These are phyloP conservation scores for Tonatia bakeri DNA, from an alignment of 2,113 vertebrate genomes.

Conservation along the genomic window DNA sequence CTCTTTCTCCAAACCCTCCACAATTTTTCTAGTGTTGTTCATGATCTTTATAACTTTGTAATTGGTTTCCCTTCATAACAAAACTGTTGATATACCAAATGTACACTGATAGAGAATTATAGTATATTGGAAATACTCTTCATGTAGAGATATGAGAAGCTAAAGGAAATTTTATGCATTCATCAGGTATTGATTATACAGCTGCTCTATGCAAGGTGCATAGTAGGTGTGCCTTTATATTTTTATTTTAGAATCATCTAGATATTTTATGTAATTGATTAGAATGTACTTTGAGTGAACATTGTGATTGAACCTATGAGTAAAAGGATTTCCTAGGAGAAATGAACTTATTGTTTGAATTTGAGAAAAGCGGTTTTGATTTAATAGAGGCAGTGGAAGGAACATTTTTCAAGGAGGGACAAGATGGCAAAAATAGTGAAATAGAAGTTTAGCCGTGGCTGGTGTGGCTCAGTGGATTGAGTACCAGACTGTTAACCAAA, in stretches of 20 bases:
- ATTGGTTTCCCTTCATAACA: background rate
- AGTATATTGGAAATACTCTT: background rate
- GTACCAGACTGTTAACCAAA: no score
- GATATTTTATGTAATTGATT: background rate
- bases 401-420: background rate
- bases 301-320: background rate
- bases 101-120: background rate
- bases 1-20: background rate
- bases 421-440: background rate
- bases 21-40: background rate
- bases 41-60: conserved; percentile 9
- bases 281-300: background rate
- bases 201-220: background rate
- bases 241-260: conserved; percentile 9
- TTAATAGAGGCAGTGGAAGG: background rate
- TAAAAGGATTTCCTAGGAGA: conserved; percentile 31
- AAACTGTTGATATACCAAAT: background rate
- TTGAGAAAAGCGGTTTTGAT: conserved; percentile 2
- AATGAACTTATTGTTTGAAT: background rate
- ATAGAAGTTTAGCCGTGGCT: background rate
- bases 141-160: background rate
- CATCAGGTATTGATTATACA: conserved; percentile 5
- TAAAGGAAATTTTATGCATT: conserved; percentile 1
- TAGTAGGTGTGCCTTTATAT: background rate
- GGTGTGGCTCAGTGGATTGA: no score